phyloP scores from a whole-genome alignment of 2,888 invertebrate genomes.

The Achlya flavicornis region DNA sequence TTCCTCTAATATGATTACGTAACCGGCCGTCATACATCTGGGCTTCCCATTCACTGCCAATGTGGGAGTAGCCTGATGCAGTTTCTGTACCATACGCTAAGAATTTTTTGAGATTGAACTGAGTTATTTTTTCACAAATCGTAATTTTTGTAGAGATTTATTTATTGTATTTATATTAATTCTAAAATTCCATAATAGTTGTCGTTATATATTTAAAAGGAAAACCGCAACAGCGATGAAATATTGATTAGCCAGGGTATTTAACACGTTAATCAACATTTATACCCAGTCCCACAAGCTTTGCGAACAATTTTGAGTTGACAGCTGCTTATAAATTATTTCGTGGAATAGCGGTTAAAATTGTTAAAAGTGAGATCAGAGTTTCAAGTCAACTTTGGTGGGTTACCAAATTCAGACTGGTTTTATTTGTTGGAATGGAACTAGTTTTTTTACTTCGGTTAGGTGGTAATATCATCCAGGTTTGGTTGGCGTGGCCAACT shows the following conservation, averaged over 20 bases:
- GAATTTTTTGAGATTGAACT: background rate
- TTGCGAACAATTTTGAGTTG: background rate
- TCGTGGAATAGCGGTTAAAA: conserved; percentile 6
- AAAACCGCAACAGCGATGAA: too few species aligned
- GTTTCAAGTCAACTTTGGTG: background rate
- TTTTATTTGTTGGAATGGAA: background rate
- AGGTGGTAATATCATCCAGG: background rate
- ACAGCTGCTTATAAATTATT: conserved; percentile 5
- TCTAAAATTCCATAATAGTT: background rate
- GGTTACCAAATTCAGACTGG: background rate
- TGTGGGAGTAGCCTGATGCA: conserved; percentile 19
- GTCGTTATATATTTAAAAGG: background rate
- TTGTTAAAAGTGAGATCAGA: background rate
- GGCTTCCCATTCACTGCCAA: conserved; percentile 46
- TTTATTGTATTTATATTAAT: background rate
- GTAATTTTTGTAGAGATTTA: too few species aligned
- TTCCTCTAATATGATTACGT: conserved; percentile 64
- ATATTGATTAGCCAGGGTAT: background rate
- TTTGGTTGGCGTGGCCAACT: background rate
- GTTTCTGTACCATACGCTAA: conserved; percentile 1
- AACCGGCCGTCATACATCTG: conserved; percentile 49
- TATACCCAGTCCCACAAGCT: background rate
- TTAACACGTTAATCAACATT: background rate
- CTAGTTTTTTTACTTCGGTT: background rate
- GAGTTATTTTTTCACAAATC: background rate